Conservation (phyloP, 2,113 vertebrate genomes). For the Leucopsar rothschildi region DNA sequence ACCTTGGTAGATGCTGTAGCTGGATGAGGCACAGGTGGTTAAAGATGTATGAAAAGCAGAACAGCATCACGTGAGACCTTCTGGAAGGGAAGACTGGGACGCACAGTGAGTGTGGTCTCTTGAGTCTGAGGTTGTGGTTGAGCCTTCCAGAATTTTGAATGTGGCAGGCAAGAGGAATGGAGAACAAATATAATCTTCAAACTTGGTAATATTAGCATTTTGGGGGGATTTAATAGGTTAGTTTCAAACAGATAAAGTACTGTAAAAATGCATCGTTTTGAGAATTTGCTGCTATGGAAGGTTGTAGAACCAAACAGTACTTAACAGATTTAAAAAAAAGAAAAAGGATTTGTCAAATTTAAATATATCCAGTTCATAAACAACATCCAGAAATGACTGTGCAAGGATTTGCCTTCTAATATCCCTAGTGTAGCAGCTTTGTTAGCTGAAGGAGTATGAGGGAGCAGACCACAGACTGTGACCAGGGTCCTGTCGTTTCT, state of each 20-base stretch:
- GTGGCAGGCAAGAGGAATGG: background rate
- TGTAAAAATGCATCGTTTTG: background rate
- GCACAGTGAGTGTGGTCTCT: too few relatives aligned
- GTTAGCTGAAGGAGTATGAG: background rate
- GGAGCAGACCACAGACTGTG: background rate
- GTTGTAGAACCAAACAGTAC: background rate
- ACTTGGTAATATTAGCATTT: background rate
- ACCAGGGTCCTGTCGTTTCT: fast-evolving
- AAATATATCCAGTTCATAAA: background rate
- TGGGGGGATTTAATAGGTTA: background rate
- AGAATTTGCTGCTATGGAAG: background rate
- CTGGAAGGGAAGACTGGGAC: fast-evolving
- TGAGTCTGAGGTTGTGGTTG: too few relatives aligned
- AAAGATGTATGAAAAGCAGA: background rate
- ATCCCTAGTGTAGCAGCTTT: background rate
- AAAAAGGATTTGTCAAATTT: background rate
- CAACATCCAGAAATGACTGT: background rate
- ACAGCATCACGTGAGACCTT: fast-evolving
- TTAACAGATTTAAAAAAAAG: background rate
- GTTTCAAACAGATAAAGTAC: background rate
- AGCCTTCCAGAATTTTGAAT: background rate
- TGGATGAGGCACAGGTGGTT: background rate
- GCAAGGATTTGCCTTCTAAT: background rate
- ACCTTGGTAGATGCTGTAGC: fast-evolving
- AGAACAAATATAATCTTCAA: too few relatives aligned